A percentile compares a stretch with the other conserved stretches of the same genome.
Conservation (phyloP, 2,113 vertebrate genomes). For the Zingel zingel region DNA sequence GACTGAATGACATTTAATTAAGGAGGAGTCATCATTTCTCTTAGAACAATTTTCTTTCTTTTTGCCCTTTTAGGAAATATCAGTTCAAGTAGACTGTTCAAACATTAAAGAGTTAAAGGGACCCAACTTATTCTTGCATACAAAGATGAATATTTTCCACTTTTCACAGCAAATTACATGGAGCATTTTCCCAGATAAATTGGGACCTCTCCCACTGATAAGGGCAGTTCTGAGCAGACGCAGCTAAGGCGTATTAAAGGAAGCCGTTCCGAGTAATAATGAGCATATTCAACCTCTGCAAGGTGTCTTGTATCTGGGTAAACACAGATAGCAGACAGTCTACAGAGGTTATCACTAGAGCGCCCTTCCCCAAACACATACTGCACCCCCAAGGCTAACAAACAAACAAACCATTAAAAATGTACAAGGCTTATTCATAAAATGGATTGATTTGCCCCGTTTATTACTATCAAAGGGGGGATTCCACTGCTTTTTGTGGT, state of each 20-base stretch:
- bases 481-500: constrained; percentile 74
- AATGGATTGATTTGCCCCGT: constrained; percentile 82
- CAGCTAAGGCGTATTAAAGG: constrained; percentile 76
- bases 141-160: constrained; percentile 74
- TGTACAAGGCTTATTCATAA: constrained; percentile 85
- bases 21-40: constrained; percentile 70
- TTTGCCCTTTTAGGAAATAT: constrained; percentile 76
- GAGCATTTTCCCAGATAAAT: constrained; percentile 77
- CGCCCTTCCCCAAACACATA: constrained; percentile 74
- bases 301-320: constrained; percentile 81
- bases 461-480: constrained; percentile 80
- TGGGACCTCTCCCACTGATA: constrained; percentile 79
- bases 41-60: constrained; percentile 45
- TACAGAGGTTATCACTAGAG: constrained; percentile 77
- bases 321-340: constrained; percentile 81
- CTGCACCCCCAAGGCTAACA: constrained; percentile 81
- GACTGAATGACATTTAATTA: constrained; percentile 82
- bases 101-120: constrained; percentile 79
- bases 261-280: constrained; percentile 73
- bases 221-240: constrained; percentile 67
- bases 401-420: constrained; percentile 85
- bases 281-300: constrained; percentile 77
- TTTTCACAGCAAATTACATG: constrained; percentile 80
- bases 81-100: constrained; percentile 80
- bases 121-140: constrained; percentile 66